Base-by-base conservation (phyloP, 2,888 invertebrate genomes). In the Lithophane leautieri region DNA sequence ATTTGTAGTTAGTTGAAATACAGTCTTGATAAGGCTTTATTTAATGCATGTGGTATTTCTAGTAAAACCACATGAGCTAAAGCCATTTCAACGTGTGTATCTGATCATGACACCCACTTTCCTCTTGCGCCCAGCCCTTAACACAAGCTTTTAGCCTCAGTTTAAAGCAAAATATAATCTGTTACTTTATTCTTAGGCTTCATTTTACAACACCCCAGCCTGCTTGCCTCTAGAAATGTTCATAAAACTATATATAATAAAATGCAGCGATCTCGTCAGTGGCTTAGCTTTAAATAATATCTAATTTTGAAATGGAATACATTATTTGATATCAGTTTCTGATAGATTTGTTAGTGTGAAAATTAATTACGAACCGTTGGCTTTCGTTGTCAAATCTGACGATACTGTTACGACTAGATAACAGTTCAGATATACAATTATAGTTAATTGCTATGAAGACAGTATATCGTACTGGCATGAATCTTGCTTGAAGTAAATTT, bases 161-260 rank as follows among this genome's bases (percentile, higher is more conserved):
- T 40, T 60, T 77, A 89, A 80, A 85, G 86, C 82, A 90, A 92
- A 89, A 82, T 88, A 86, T 84, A 81, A 85, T 85, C 81, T 90
- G 74, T 78, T 82, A 12, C 65, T 77, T 82, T 83, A 89, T 79
- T 78, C 83, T 88, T 89, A 90, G 81, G 81, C 77, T 80, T 79
- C 84, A 90, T 88, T 90, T 90, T 89, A 81, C 76, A 88, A 85
- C 83, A 78, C 28, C 34, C 12, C 44, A 11, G n/a, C 54, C 58
- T 62, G 14, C 4, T 22, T 72, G 22, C 22, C n/a, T 44, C n/a
- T 44, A 34, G 9, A 50, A 34, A 79, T 63, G 44, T 56, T 25
- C 50, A 63, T 52, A 62, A 22, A 62, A n/a, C 2, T 56, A 73
- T 68, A 65, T 0, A 72, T 79, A 70, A 56, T 75, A 52, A 73